Base-by-base conservation (phyloP, 2,113 vertebrate genomes). In the Ginglymostoma cirratum region DNA sequence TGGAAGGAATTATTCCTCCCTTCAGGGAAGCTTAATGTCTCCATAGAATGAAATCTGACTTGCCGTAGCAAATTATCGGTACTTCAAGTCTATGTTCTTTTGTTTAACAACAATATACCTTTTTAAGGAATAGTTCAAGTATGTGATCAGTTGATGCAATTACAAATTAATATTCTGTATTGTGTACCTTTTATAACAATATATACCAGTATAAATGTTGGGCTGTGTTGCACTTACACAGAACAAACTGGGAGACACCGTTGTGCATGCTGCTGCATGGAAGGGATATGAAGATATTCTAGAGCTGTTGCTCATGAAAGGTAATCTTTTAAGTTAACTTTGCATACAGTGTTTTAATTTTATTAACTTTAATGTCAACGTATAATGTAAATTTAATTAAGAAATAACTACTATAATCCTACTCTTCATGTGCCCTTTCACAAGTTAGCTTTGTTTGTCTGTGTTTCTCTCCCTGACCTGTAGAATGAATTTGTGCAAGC, bases 161-260 rank as follows among this genome's bases (percentile, higher is more conserved):
- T 61, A 61, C 55, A 61, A 61, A 61, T 61, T 61, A 61, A 61
- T 61, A 61, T 61, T 61, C 55, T 12, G 12, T 61, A 61, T 61
- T 61, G 10, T 10, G 55, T 61, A 61, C 55, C 55, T 10, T 61
- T 61, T 61, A 61, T 61, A 61, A 61, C 55, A 61, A 34, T 52
- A 19, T 48, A 52, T 27, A 52, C 5, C 2, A 1, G 69, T 95
- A 12, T 95, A 72, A 94, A 69, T 96, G 66, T 96, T 48, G 42
- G 96, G 34, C 80, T 96, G 94, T 96, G 23, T 96, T 96, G 69
- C 52, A 52, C 92, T 97, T 96, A 95, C 12, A 90, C 97, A 99
- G 99, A 99, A 99, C 98, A 99, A 99, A 98, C 97, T 99, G 95
- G 99, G 99, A 96, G 99, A 99, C 97, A 99, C 99, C 8, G 96